Evolutionary conservation across 2,113 vertebrate species (phyloP), one percentile per base, ranked within the genome.

Genomic region (Aix galericulata): DNA sequence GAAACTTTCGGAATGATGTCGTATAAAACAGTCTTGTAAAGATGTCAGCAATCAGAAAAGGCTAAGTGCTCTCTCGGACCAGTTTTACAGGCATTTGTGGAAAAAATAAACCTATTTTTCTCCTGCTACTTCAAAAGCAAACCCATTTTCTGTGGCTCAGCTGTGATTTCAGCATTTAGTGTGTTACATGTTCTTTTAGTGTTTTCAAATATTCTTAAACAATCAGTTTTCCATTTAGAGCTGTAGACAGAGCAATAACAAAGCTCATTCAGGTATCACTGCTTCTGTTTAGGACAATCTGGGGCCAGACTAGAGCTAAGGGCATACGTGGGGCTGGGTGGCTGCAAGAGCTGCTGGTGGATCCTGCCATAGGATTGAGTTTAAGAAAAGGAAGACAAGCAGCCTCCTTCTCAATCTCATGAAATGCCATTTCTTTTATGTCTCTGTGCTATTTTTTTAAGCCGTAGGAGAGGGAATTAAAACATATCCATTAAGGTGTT

Each of bases 261-360:
- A 86, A 91, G 36, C 17, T 67, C 42, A 55, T 36, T 66, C 2
- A 1, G 12, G n/a, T 58, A 52, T 53, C 38, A 18, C 3, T 26
- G 8, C 17, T 86, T 68, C 55, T 14, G 16, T 58, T 62, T 76
- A 52, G 46, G 36, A 56, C 22, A 29, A 34, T 31, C 27, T 74
- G 21, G 2, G 23, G 4, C n/a, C 36, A 79, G 71, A 9, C 48
- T 69, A 50, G 73, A 67, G 67, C 42, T 38, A 53, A 59, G 32
- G 82, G 42, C 22, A 11, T 14, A 29, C 8, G 4, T 16, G 46
- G 14, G n/a, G 17, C 21, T 31, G 50, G 0, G 0, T 25, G 26
- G 9, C 6, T 48, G 44, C 17, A 44, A 84, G n/a, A 77, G 52
- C 64, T 87, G 16, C n/a, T 53, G 9, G 15, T 88, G 38, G 20